Percentiles rank a stretch among this genome's conserved stretches.
Conservation (phyloP, 2,888 invertebrate genomes). For the Frankliniella fusca region DNA sequence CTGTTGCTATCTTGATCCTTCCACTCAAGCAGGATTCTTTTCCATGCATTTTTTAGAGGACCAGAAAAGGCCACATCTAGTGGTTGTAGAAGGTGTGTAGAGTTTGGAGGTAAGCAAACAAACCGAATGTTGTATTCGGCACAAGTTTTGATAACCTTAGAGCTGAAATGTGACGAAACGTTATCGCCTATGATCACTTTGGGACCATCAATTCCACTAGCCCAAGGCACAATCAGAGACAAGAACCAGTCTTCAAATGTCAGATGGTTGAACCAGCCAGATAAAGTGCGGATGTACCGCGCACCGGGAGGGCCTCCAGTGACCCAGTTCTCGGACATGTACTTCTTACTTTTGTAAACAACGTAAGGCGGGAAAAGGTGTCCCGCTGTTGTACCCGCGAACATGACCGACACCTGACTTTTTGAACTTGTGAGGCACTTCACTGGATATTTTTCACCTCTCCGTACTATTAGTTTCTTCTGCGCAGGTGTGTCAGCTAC, state of each 20-base stretch:
- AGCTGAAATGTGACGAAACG: background rate
- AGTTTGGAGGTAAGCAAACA: background rate
- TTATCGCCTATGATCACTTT: conserved; percentile 20
- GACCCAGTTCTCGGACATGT: background rate
- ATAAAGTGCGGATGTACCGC: background rate
- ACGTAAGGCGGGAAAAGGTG: too few relatives aligned
- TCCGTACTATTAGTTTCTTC: too few relatives aligned
- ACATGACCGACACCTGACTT: too few relatives aligned
- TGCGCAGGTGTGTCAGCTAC: too few relatives aligned
- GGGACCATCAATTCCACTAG: background rate
- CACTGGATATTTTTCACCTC: too few relatives aligned
- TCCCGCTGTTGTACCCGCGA: too few relatives aligned
- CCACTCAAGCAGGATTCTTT: background rate
- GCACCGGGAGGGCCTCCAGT: background rate
- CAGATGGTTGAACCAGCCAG: background rate
- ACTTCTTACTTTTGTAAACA: background rate
- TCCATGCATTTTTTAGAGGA: background rate
- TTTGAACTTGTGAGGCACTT: too few relatives aligned
- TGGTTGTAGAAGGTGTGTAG: background rate
- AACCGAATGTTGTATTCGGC: background rate
- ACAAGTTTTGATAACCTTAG: background rate
- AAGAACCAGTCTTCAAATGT: background rate
- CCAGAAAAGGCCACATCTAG: background rate
- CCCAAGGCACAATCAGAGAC: background rate
- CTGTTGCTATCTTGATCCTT: background rate